Percentiles rank a stretch among this genome's conserved stretches.
phyloP scores from a whole-genome alignment of 2,797 vertebrate species.

The Acanthurus tractus region DNA sequence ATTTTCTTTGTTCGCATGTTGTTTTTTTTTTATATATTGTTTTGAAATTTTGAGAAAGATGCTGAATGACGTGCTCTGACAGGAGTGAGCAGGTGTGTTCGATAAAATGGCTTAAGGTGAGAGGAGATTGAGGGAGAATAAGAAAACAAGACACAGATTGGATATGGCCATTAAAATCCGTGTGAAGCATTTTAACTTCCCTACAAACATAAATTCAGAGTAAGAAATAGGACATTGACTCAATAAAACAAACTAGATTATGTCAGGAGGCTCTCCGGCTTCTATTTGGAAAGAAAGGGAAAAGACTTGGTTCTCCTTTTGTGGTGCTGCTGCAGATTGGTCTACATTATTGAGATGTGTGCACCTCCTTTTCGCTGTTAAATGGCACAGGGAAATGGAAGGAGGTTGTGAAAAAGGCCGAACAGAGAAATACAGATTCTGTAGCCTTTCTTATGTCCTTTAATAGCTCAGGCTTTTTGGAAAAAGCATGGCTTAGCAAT shows the following conservation, averaged over 20 bases:
- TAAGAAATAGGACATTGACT: neutral
- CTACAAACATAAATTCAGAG: neutral
- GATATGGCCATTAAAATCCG: neutral
- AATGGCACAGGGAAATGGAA: slow-evolving; percentile 23
- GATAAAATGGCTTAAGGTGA: slow-evolving; percentile 16
- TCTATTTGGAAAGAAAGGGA: neutral
- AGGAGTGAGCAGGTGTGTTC: slow-evolving; percentile 35
- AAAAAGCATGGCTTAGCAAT: slow-evolving; percentile 54
- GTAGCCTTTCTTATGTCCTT: slow-evolving; percentile 17
- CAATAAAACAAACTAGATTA: neutral
- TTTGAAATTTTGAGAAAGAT: slow-evolving; percentile 38
- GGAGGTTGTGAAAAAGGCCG: slow-evolving; percentile 28
- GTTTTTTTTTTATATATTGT: slow-evolving; percentile 33
- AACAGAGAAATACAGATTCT: slow-evolving; percentile 13
- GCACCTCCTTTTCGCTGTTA: slow-evolving; percentile 31
- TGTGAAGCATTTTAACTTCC: neutral
- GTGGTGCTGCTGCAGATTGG: slow-evolving; percentile 1
- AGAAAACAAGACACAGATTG: neutral
- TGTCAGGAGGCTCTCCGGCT: slow-evolving; percentile 20
- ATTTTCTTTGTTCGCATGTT: slow-evolving; percentile 4
- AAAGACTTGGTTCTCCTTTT: neutral
- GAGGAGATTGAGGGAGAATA: neutral
- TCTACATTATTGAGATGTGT: slow-evolving; percentile 59
- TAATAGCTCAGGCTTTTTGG: slow-evolving; percentile 35
- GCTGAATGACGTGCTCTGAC: slow-evolving; percentile 28